Evolutionary conservation across 1,140 invertebrate species (phyloP), one percentile per base, ranked within the genome.

Genomic region (Pristionchus pacificus): DNA sequence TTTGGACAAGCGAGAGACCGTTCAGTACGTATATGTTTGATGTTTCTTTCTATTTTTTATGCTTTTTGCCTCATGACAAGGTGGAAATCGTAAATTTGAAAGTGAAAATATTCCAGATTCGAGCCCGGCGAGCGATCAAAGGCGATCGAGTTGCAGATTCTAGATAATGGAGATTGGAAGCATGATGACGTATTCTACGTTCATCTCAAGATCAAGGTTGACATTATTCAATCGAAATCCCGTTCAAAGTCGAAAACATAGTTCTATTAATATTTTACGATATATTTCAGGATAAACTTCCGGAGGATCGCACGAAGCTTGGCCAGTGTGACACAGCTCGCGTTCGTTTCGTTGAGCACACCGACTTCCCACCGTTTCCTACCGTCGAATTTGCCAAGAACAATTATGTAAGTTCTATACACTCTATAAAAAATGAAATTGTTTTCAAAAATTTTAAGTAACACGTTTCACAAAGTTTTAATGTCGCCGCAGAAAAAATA

Each of bases 1-100:
- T 86, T 88, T 92, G 77, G 86, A 89, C 38, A 86, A 87, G 3
- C 60, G 67, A 1, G 72, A 74, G 32, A 68, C 64, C 3, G 15
- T 72, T 6, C 70, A 64, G n/a, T n/a, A n/a, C n/a, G n/a, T n/a
- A n/a, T n/a, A n/a, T n/a, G n/a, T n/a, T n/a, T n/a, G n/a, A n/a
- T n/a, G n/a, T n/a, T n/a, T n/a, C n/a, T n/a, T n/a, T n/a, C n/a
- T n/a, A n/a, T n/a, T n/a, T n/a, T n/a, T n/a, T n/a, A n/a, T n/a
- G n/a, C n/a, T n/a, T n/a, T n/a, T n/a, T n/a, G n/a, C n/a, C n/a
- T n/a, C n/a, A n/a, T n/a, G n/a, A n/a, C n/a, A n/a, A n/a, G n/a
- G n/a, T n/a, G n/a, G n/a, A n/a, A n/a, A n/a, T n/a, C n/a, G n/a
- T n/a, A n/a, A n/a, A n/a, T n/a, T n/a, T n/a, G n/a, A n/a, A n/a